Base-by-base conservation (phyloP, 2,888 invertebrate genomes). In the Dasypolia templi region DNA sequence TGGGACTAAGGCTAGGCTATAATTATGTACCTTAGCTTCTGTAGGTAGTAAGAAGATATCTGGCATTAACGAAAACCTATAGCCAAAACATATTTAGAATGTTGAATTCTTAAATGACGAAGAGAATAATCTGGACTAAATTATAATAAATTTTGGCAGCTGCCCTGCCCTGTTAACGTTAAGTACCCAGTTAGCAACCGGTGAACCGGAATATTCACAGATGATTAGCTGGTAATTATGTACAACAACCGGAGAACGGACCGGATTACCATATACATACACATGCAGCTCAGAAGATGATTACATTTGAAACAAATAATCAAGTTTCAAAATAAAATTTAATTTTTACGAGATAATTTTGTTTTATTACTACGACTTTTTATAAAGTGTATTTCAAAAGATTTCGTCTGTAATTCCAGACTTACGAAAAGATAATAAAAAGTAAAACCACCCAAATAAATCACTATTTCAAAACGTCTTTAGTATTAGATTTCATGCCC, bases 181-280 rank as follows among this genome's bases (percentile, higher is more conserved):
- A 19, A n/a, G n/a, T n/a, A n/a, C n/a, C n/a, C n/a, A n/a, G n/a
- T n/a, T n/a, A n/a, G n/a, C n/a, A n/a, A n/a, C n/a, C n/a, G 75
- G 70, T 64, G 77, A 74, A 78, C 58, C 78, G 79, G 83, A 84
- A 86, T 81, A 87, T 85, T 77, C 77, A 55, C 81, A 81, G 84
- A 84, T 83, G 85, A 89, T 89, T 89, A 90, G 84, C 86, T 79
- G 79, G 86, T 88, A 87, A 90, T 90, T 89, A 91, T 89, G 88
- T 85, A 89, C 87, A 90, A 86, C 81, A 79, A 67, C 58, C 82
- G 32, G 56, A n/a, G 2, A 14, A 65, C 14, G 51, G 2, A 3
- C 22, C 44, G 35, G 53, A 53, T 68, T 63, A 59, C 32, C 51
- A 59, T 63, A 67, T 9, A 68, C 22, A 53, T 44, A 63, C 49